Conservation (phyloP, 2,797 vertebrate genomes). For the Fistularia tabacaria region DNA sequence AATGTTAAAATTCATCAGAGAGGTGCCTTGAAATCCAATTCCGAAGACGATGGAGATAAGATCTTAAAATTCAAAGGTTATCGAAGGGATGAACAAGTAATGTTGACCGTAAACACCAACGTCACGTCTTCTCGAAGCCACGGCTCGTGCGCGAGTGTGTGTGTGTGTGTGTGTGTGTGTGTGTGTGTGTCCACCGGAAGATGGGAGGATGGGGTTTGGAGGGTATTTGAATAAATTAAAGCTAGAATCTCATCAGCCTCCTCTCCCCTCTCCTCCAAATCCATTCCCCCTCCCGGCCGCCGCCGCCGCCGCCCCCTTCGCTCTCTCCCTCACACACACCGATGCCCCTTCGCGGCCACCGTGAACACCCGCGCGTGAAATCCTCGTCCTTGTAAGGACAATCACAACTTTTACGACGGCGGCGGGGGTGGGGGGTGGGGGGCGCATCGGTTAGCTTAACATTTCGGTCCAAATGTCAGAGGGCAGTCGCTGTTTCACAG, state of each 20-base stretch:
- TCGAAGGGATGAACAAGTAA: no score
- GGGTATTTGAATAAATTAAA: slow-evolving; percentile 43
- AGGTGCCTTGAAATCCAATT: no score
- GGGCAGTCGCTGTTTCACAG: slow-evolving; percentile 8
- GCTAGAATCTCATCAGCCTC: slow-evolving; percentile 23
- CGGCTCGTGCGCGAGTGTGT: slow-evolving; percentile 3
- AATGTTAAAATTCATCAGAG: no score
- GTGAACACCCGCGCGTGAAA: slow-evolving; percentile 25
- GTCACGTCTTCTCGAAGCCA: background rate
- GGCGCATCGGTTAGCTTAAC: slow-evolving; percentile 25
- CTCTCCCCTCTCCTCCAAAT: slow-evolving; percentile 11
- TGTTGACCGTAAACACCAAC: no score
- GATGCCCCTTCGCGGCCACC: slow-evolving; percentile 17
- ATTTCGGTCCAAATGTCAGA: slow-evolving; percentile 23
- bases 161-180: slow-evolving; percentile 15
- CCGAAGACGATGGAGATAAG: no score
- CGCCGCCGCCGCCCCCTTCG: no score
- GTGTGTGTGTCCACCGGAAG: background rate
- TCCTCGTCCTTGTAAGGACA: slow-evolving; percentile 9
- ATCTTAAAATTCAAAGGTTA: no score
- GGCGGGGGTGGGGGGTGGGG: no score
- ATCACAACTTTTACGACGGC: slow-evolving; percentile 20
- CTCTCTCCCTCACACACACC: slow-evolving; percentile 11
- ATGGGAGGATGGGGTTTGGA: slow-evolving; percentile 17
- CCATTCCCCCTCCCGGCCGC: slow-evolving; percentile 27